Base-by-base conservation (phyloP, 2,113 vertebrate species). In the Amblyopsis rosae region DNA sequence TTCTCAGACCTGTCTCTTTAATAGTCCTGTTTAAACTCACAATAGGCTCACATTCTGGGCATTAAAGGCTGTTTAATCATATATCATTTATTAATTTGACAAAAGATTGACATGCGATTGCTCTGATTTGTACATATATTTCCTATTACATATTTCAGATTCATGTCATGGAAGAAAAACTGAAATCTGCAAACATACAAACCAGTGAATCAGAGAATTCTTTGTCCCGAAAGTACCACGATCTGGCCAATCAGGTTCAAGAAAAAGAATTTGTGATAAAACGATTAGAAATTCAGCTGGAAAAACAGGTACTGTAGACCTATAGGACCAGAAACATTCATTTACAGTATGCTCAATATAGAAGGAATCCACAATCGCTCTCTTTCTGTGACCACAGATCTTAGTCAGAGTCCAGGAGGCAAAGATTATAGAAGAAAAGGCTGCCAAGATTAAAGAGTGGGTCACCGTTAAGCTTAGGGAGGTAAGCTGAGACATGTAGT, bases 401-500 rank as follows among this genome's bases (percentile, higher is more conserved):
- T 92, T 94, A 69, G 76, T 95, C 83, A 94, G 96, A 87, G 93
- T 94, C 16, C 94, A 98, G 81, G 96, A 99, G 89, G 94, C 96
- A 67, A 97, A 95, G 88, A 88, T 90, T 49, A 93, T 99, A 82
- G 96, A 98, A 87, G 95, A 97, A 82, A 99, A 99, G 87, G 95
- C 96, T 55, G 95, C 94, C 54, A 98, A 96, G 93, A 98, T 99
- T 89, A 99, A 98, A 89, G 96, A 97, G 70, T 98, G 96, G 96
- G 96, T 99, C 83, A 97, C 95, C 0, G 83, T 94, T 41, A 99
- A 96, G 79, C 89, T 99, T 45, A 84, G 87, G 85, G 95, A 98
- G 94, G 96, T 98, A 83, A 92, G 82, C 15, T 69, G 50, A 76
- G 66, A 67, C 69, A 62, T 72, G 61, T 59, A 70, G 67, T 72